Evolutionary conservation across 2,797 vertebrate genomes (phyloP).

Genomic region (Lacerta bilineata): DNA sequence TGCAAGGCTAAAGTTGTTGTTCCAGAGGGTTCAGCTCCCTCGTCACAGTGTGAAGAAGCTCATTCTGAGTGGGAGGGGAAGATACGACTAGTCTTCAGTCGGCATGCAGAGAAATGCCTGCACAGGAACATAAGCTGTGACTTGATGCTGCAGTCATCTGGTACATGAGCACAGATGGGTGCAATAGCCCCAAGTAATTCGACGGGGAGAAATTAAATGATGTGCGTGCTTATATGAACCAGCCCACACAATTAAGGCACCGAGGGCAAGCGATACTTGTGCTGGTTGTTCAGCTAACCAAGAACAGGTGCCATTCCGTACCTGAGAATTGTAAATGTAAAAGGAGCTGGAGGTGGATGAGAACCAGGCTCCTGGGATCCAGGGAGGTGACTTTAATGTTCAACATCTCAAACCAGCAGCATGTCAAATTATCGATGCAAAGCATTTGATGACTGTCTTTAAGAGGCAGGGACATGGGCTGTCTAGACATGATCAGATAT

Average conservation of each 20-base stretch:
- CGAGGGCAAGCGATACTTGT: constrained; percentile 44
- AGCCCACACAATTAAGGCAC: constrained; percentile 43
- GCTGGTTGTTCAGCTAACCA: constrained; percentile 66
- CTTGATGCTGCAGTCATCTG: too few relatives aligned
- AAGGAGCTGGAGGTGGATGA: constrained; percentile 9
- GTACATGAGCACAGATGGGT: too few relatives aligned
- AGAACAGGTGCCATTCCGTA: constrained; percentile 58
- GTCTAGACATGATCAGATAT: constrained; percentile 82
- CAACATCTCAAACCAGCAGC: constrained; percentile 80
- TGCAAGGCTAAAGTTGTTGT: not conserved
- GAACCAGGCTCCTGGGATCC: constrained; percentile 53
- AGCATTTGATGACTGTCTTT: constrained; percentile 71
- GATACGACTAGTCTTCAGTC: not conserved
- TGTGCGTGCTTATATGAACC: not conserved
- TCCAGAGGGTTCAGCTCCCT: not conserved
- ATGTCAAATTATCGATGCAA: constrained; percentile 81
- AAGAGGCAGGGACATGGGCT: constrained; percentile 72
- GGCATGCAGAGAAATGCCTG: not conserved
- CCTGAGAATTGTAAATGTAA: constrained; percentile 58
- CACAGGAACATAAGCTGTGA: not conserved
- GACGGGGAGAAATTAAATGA: not conserved
- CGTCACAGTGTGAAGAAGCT: not conserved
- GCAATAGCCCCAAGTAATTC: constrained; percentile 6
- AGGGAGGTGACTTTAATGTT: constrained; percentile 75
- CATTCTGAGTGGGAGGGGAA: not conserved